phyloP scores from a whole-genome alignment of 37 sponge, comb jelly and placozoan genomes.

The Haliclona indistincta region DNA sequence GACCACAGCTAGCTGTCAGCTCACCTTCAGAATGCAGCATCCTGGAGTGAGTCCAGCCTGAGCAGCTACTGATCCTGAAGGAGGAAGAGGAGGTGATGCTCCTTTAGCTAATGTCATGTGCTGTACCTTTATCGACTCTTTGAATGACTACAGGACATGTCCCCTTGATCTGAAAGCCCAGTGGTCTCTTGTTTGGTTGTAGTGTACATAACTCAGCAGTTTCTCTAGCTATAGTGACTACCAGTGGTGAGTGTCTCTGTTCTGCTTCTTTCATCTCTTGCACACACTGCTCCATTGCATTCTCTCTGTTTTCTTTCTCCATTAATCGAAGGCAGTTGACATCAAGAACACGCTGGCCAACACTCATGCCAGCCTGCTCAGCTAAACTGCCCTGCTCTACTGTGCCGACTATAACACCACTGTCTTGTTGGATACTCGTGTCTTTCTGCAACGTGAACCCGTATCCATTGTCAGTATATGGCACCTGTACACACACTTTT shows the following conservation, averaged over 20 bases:
- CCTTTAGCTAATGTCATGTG: not conserved
- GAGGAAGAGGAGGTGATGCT: not conserved
- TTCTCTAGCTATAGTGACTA: not conserved
- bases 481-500: too few relatives aligned
- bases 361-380: constrained; percentile 38
- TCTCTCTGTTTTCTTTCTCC: too few relatives aligned
- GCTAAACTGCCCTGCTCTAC: not conserved
- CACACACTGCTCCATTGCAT: not conserved
- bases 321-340: constrained; percentile 41
- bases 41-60: constrained; percentile 54
- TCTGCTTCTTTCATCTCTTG: not conserved
- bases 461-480: too few relatives aligned
- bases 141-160: constrained; percentile 52
- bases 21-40: constrained; percentile 57
- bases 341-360: constrained; percentile 37
- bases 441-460: too few relatives aligned
- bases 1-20: too few relatives aligned
- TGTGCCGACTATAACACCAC: too few relatives aligned
- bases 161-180: constrained; percentile 74
- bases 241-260: not conserved
- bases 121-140: constrained; percentile 49
- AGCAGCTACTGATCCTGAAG: constrained; percentile 50
- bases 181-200: constrained; percentile 4
- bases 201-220: not conserved
- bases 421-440: not conserved